Conservation (phyloP, 2,113 vertebrate species). For the Sinocyclocheilus rhinocerous region DNA sequence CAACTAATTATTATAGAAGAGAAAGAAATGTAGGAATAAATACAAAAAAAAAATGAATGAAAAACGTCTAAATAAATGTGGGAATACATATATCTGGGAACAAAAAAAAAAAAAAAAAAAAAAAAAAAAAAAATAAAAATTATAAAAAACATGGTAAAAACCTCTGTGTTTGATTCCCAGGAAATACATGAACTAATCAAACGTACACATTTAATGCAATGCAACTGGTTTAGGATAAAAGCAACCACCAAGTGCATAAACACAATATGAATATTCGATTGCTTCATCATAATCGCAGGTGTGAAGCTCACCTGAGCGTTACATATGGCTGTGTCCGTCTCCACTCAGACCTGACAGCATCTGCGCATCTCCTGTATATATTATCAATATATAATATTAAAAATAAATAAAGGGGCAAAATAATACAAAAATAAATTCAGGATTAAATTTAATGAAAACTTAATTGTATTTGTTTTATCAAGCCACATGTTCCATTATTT, state of each 20-base stretch:
- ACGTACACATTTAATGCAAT: background rate
- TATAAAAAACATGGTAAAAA: too few species aligned
- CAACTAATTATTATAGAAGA: background rate
- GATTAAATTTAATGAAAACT: too few species aligned
- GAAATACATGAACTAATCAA: background rate
- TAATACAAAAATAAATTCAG: too few species aligned
- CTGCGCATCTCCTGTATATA: conserved; percentile 89
- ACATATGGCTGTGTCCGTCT: conserved; percentile 80
- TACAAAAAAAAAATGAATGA: too few species aligned
- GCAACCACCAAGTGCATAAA: background rate
- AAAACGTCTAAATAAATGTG: background rate
- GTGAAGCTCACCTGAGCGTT: conserved; percentile 68
- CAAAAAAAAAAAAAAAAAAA: too few species aligned
- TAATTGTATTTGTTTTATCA: too few species aligned
- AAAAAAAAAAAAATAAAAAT: too few species aligned
- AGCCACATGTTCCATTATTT: too few species aligned
- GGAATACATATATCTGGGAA: background rate
- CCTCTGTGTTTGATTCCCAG: too few species aligned
- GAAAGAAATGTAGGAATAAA: background rate
- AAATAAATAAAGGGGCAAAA: too few species aligned
- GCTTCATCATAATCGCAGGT: background rate
- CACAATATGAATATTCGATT: background rate
- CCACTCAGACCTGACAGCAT: conserved; percentile 61
- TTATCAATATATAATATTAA: too few species aligned
- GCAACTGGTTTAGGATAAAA: background rate